Conservation (phyloP, 1,140 invertebrate species). For the Pectinophora gossypiella region DNA sequence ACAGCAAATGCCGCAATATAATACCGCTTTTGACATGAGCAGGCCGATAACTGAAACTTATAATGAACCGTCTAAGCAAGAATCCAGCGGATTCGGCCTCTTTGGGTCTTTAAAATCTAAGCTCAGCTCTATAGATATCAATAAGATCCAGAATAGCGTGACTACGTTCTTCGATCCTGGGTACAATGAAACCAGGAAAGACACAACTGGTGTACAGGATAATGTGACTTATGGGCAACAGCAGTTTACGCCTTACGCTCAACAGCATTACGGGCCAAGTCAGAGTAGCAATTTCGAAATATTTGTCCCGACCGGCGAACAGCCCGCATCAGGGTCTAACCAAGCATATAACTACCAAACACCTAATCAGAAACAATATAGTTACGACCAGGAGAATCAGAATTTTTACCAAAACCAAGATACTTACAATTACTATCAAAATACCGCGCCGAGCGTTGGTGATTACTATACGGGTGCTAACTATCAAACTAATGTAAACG, state of each 20-base stretch:
- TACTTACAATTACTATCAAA: slow-evolving; percentile 12
- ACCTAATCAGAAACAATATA: not conserved
- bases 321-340: slow-evolving; percentile 10
- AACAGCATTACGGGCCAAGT: slow-evolving; percentile 2
- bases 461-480: not conserved
- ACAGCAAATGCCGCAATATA: slow-evolving; percentile 20
- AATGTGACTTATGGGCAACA: slow-evolving; percentile 16
- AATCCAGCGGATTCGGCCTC: slow-evolving; percentile 51
- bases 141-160: slow-evolving; percentile 67
- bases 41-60: slow-evolving; percentile 41
- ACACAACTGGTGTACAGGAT: slow-evolving; percentile 18
- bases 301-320: slow-evolving; percentile 19
- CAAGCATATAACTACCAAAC: slow-evolving; percentile 1
- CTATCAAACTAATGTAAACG: no score
- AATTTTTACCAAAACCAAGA: slow-evolving; percentile 12
- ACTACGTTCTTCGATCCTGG: slow-evolving; percentile 68
- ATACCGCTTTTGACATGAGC: slow-evolving; percentile 57
- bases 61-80: slow-evolving; percentile 30
- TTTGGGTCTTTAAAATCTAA: slow-evolving; percentile 67
- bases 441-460: not conserved
- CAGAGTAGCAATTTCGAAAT: slow-evolving; percentile 28
- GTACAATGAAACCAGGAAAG: slow-evolving; percentile 41
- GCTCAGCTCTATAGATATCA: slow-evolving; percentile 58
- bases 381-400: slow-evolving; percentile 6
- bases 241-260: not conserved